Evolutionary conservation across 2,113 vertebrate species (phyloP).

Genomic region (Triplophysa tibetana): DNA sequence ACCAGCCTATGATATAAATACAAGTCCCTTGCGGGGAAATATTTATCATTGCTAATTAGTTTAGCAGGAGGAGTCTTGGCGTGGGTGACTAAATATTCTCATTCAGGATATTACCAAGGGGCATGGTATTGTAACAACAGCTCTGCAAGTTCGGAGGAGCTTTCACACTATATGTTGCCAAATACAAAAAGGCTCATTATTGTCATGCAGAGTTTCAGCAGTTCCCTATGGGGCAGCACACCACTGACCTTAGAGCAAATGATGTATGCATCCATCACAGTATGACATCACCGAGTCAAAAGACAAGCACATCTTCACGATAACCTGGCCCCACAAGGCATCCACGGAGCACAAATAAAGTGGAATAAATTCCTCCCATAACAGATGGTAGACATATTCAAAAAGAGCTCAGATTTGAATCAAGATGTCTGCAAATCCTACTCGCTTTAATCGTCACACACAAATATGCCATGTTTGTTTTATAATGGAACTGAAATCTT

Average conservation of each 20-base stretch:
- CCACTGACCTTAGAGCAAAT: slow-evolving; percentile 3
- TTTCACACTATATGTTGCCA: slow-evolving; percentile 18
- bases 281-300: neutral
- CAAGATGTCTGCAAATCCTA: slow-evolving; percentile 44
- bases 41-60: slow-evolving; percentile 26
- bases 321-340: neutral
- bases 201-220: slow-evolving; percentile 6
- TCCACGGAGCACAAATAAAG: neutral
- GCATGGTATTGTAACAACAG: slow-evolving; percentile 12
- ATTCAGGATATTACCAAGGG: slow-evolving; percentile 9
- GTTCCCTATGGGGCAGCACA: neutral
- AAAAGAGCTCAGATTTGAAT: slow-evolving; percentile 46
- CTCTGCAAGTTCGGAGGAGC: neutral
- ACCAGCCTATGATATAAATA: slow-evolving; percentile 9
- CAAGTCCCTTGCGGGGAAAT: neutral
- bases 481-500: neutral
- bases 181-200: slow-evolving; percentile 22
- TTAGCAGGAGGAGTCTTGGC: slow-evolving; percentile 12
- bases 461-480: slow-evolving; percentile 41
- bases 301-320: neutral
- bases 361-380: neutral
- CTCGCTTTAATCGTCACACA: slow-evolving; percentile 33
- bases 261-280: slow-evolving; percentile 3
- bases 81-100: slow-evolving; percentile 31
- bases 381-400: slow-evolving; percentile 12